Percentiles rank a stretch among this genome's conserved stretches.
Evolutionary conservation across 2,797 vertebrate species (phyloP).

Genomic region (Alca torda): DNA sequence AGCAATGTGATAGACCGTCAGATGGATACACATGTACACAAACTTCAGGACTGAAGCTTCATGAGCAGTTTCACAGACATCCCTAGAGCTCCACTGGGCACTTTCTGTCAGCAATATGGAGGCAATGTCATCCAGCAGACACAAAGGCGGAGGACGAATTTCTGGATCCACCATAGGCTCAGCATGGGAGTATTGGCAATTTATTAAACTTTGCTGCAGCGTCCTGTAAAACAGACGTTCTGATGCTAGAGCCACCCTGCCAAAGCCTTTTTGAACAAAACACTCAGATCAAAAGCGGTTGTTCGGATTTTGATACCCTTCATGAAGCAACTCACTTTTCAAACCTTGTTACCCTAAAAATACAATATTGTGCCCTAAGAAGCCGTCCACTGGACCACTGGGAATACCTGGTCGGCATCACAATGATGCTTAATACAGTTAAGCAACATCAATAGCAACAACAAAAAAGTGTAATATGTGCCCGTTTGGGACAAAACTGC

Average conservation of each 20-base stretch:
- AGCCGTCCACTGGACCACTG: not conserved
- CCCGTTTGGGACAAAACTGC: not conserved
- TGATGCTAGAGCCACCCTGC: not conserved
- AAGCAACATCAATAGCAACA: not conserved
- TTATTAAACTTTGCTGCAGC: not conserved
- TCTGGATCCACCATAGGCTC: not conserved
- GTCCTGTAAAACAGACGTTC: not conserved
- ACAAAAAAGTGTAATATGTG: not conserved
- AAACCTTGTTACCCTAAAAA: not conserved
- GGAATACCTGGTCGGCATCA: not conserved
- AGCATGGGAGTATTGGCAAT: not conserved
- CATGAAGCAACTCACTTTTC: not conserved
- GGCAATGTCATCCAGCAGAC: not conserved
- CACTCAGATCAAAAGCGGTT: not conserved
- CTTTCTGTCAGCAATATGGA: not conserved
- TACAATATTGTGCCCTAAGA: not conserved
- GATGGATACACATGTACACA: not conserved
- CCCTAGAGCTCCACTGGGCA: not conserved
- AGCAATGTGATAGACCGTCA: not conserved
- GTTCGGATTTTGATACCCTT: not conserved
- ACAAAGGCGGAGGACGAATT: not conserved
- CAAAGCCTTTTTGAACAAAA: not conserved
- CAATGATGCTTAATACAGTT: not conserved
- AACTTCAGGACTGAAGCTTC: not conserved
- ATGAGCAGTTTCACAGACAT: not conserved